phyloP scores from a whole-genome alignment of 1,140 invertebrate genomes.

The Hylaeus volcanicus region DNA sequence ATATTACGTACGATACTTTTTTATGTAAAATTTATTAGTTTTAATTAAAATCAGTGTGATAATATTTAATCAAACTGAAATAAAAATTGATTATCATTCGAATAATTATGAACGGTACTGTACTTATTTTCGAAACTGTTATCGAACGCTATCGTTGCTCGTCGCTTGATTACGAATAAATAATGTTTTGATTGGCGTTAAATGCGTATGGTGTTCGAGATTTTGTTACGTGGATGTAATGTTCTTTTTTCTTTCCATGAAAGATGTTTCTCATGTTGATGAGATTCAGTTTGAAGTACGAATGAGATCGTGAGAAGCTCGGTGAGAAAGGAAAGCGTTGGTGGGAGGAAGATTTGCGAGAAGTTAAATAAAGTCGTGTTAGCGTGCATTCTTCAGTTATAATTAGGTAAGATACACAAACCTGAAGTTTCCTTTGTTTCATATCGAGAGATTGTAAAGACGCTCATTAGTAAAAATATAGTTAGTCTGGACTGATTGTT shows the following conservation, averaged over 20 bases:
- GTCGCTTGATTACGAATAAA: neutral
- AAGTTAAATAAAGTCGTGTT: slow-evolving; percentile 27
- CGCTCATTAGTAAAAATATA: neutral
- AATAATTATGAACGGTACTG: neutral
- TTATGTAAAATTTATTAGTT: too few species aligned
- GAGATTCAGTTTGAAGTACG: slow-evolving; percentile 3
- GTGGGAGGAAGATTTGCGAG: neutral
- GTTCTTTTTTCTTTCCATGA: neutral
- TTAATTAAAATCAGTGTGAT: too few species aligned
- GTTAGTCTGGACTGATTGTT: neutral
- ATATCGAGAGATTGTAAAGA: slow-evolving; percentile 5
- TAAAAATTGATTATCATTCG: neutral
- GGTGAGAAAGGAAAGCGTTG: neutral
- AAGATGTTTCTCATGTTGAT: slow-evolving; percentile 27
- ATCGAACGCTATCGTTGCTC: neutral
- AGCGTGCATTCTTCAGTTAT: neutral
- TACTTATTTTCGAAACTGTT: neutral
- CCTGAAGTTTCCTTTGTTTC: neutral
- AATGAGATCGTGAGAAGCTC: slow-evolving; percentile 24
- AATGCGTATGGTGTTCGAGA: neutral
- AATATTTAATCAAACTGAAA: neutral
- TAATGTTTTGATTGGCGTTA: neutral
- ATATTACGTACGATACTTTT: too few species aligned
- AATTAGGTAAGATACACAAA: slow-evolving; percentile 17
- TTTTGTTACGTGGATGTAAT: neutral